These are phyloP conservation scores for Dipus sagitta DNA, from an alignment of 2,797 vertebrate genomes.

Conservation along the genomic window DNA sequence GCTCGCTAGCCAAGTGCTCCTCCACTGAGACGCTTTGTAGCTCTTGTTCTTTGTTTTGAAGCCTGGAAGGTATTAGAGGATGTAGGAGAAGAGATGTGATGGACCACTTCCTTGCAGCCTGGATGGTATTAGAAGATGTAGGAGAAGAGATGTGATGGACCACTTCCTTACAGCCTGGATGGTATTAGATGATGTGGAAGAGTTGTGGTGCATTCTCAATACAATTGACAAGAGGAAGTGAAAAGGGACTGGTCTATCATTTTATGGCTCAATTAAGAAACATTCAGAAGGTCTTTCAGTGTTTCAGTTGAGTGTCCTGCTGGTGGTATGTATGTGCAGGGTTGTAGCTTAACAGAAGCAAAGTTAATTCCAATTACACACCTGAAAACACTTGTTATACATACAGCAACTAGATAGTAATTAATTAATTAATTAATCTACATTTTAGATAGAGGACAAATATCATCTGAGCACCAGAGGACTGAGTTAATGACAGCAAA, in stretches of 20 bases:
- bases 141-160: neutral
- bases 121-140: neutral
- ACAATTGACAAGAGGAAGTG: slow-evolving; percentile 68
- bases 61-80: too few species aligned
- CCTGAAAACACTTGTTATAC: slow-evolving; percentile 15
- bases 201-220: slow-evolving; percentile 82
- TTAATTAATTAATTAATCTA: slow-evolving; percentile 13
- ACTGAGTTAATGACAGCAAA: slow-evolving; percentile 15
- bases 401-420: slow-evolving; percentile 19
- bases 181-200: slow-evolving; percentile 76
- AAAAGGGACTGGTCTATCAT: slow-evolving; percentile 70
- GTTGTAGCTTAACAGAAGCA: slow-evolving; percentile 21
- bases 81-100: neutral
- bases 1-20: neutral
- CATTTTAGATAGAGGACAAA: slow-evolving; percentile 60
- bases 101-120: neutral
- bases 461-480: slow-evolving; percentile 4
- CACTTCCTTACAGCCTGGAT: neutral
- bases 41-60: neutral
- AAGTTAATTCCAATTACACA: slow-evolving; percentile 9
- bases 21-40: fast-evolving
- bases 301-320: slow-evolving; percentile 66
- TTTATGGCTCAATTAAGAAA: slow-evolving; percentile 78
- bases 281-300: slow-evolving; percentile 73
- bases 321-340: slow-evolving; percentile 18